These are phyloP conservation scores for Acrobeloides nanus DNA, from an alignment of 2,888 invertebrate genomes.

Conservation along the genomic window DNA sequence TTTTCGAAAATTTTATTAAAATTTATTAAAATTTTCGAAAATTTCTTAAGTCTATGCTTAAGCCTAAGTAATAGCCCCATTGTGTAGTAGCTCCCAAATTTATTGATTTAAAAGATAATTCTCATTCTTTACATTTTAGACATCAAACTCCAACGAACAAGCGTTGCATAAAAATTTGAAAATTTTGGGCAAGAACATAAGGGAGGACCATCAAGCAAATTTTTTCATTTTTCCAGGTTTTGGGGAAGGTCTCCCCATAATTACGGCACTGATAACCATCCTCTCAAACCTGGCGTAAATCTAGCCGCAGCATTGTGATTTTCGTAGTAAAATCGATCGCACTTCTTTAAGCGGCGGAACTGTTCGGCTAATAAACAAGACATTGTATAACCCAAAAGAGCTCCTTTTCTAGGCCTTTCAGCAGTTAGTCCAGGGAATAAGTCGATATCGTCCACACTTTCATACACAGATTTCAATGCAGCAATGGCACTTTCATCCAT, in stretches of 20 bases:
- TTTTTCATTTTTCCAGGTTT: no score
- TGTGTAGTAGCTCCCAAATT: no score
- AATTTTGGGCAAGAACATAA: no score
- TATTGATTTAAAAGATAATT: no score
- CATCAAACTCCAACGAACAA: neutral
- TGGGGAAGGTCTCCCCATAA: no score
- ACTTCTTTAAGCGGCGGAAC: constrained; percentile 61
- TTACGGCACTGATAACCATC: neutral
- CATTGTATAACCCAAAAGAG: constrained; percentile 20
- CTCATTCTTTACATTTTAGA: no score
- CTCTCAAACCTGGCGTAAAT: constrained; percentile 30
- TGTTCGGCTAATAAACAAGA: constrained; percentile 88
- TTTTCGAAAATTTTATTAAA: no score
- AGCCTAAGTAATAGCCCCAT: no score
- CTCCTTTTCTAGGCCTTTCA: constrained; percentile 26
- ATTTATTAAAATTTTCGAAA: no score
- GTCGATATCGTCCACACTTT: constrained; percentile 81
- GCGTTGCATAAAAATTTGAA: constrained; percentile 7
- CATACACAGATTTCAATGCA: constrained; percentile 39
- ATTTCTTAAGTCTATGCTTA: no score
- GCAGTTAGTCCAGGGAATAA: constrained; percentile 69
- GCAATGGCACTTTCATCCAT: constrained; percentile 36
- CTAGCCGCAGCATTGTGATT: constrained; percentile 30
- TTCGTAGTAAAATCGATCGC: constrained; percentile 73
- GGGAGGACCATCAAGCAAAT: no score